Conservation (phyloP, 2,888 invertebrate genomes). For the Drosophila pseudotakahashii region DNA sequence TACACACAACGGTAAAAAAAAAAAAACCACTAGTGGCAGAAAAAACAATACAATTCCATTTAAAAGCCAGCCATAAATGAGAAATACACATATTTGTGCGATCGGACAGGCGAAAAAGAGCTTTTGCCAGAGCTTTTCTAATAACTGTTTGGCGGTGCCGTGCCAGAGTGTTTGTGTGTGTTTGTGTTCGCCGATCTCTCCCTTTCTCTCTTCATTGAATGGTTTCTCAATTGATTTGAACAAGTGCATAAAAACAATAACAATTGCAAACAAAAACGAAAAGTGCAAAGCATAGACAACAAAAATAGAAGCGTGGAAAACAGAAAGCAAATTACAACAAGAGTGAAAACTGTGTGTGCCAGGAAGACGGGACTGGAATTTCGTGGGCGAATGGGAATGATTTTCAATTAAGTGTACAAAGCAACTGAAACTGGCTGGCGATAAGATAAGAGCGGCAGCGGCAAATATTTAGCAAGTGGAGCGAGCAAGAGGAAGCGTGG, state of each 20-base stretch:
- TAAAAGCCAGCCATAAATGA: conserved; percentile 22
- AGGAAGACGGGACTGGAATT: conserved; percentile 32
- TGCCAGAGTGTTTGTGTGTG: conserved; percentile 22
- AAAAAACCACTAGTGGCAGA: conserved; percentile 10
- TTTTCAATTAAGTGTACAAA: conserved; percentile 73
- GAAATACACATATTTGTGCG: conserved; percentile 22
- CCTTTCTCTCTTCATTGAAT: conserved; percentile 42
- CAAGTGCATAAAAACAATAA: conserved; percentile 75
- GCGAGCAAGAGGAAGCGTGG: conserved; percentile 39
- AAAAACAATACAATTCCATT: conserved; percentile 24
- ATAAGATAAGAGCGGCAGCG: conserved; percentile 61
- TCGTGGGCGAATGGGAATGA: conserved; percentile 49
- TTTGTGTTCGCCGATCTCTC: conserved; percentile 13
- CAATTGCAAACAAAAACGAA: conserved; percentile 52
- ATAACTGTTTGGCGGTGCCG: conserved; percentile 47
- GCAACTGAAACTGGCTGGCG: conserved; percentile 42
- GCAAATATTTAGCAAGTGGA: conserved; percentile 69
- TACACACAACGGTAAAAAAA: conserved; percentile 28
- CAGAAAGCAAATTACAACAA: conserved; percentile 39
- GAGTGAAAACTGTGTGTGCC: conserved; percentile 54
- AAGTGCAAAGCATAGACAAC: conserved; percentile 50
- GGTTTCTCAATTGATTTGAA: conserved; percentile 71
- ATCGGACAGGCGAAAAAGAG: conserved; percentile 44
- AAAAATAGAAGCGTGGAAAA: conserved; percentile 38
- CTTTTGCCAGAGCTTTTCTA: conserved; percentile 39